Conservation (phyloP, 2,888 invertebrate species). For the Himalopsyche japonica region DNA sequence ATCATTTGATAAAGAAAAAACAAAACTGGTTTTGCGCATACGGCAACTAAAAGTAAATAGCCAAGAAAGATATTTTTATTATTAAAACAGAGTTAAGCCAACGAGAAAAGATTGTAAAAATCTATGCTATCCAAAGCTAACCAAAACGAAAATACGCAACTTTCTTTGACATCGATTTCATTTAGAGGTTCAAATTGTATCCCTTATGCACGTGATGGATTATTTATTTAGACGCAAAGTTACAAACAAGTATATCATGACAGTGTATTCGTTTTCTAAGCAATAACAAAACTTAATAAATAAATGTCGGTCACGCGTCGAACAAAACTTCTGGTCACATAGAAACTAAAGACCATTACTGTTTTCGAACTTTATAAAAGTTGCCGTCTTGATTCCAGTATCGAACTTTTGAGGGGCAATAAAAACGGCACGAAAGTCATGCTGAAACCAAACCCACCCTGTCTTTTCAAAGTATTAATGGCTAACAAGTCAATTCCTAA, state of each 20-base stretch:
- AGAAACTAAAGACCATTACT: conserved; percentile 37
- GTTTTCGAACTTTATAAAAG: conserved; percentile 32
- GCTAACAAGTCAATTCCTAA: conserved; percentile 28
- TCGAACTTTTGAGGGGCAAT: conserved; percentile 30
- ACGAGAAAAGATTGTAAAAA: too few species aligned
- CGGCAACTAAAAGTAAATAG: too few species aligned
- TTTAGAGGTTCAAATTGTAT: neutral
- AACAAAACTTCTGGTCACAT: conserved; percentile 37
- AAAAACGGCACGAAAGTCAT: conserved; percentile 22
- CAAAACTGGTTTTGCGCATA: too few species aligned
- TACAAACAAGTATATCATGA: neutral
- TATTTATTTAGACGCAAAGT: neutral
- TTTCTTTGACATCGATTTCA: neutral
- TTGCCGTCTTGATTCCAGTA: conserved; percentile 21
- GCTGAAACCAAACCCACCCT: neutral
- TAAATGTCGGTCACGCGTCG: conserved; percentile 38
- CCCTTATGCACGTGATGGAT: neutral
- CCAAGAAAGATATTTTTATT: too few species aligned
- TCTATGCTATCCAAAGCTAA: neutral
- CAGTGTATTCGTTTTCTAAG: neutral
- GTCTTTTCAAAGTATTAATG: conserved; percentile 25
- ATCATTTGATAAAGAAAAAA: too few species aligned
- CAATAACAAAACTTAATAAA: conserved; percentile 34
- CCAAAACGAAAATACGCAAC: neutral
- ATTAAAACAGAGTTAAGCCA: too few species aligned